Percentiles rank a stretch among this genome's conserved stretches.
phyloP scores from a whole-genome alignment of 2,113 vertebrate genomes.

The Nibea albiflora region DNA sequence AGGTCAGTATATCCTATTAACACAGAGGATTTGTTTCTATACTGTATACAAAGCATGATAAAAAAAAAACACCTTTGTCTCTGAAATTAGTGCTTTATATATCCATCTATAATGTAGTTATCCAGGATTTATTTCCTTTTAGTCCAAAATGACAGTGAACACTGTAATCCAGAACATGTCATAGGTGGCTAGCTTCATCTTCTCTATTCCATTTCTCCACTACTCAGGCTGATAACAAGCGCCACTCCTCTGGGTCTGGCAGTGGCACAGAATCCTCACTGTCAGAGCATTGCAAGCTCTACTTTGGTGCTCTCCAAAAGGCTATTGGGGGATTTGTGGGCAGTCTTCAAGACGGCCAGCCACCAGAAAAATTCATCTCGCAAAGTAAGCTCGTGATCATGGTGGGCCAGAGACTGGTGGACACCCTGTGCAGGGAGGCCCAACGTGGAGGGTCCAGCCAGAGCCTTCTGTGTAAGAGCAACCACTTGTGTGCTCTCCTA shows the following conservation, averaged over 20 bases:
- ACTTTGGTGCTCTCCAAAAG: slow-evolving; percentile 92
- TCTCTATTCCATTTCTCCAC: not conserved
- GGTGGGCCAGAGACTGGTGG: slow-evolving; percentile 94
- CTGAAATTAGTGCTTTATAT: not conserved
- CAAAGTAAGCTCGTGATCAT: slow-evolving; percentile 95
- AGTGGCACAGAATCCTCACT: slow-evolving; percentile 28
- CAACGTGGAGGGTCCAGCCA: slow-evolving; percentile 78
- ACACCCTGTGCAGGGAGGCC: slow-evolving; percentile 88
- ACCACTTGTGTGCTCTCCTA: slow-evolving; percentile 90
- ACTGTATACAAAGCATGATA: not conserved
- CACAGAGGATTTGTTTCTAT: not conserved
- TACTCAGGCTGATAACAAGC: slow-evolving; percentile 46
- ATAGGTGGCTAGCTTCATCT: not conserved
- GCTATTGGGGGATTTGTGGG: slow-evolving; percentile 84
- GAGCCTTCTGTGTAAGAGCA: slow-evolving; percentile 87
- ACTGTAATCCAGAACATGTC: not conserved
- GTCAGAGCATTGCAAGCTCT: slow-evolving; percentile 89
- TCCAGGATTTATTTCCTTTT: not conserved
- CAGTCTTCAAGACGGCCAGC: slow-evolving; percentile 84
- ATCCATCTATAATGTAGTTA: not conserved
- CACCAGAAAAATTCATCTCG: slow-evolving; percentile 91
- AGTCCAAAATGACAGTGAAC: not conserved
- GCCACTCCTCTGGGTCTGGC: slow-evolving; percentile 21
- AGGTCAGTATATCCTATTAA: slow-evolving; percentile 56
- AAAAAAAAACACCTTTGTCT: not conserved